Evolutionary conservation across 2,797 vertebrate genomes (phyloP), one percentile per base, ranked within the genome.

Genomic region (Anguilla anguilla): DNA sequence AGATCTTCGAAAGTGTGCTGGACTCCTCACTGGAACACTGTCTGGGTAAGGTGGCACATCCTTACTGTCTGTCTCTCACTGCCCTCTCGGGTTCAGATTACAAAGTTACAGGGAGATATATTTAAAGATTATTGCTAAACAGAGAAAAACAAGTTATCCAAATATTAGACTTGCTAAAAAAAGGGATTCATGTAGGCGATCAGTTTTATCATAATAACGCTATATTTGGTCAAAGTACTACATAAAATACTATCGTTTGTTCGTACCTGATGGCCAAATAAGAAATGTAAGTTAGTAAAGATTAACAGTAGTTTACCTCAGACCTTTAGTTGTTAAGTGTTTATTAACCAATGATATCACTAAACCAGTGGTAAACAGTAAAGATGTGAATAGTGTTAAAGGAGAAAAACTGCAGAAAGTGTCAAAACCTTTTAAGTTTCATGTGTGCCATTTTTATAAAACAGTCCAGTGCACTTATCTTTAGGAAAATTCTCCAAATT

Each of bases 1-100:
- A 94, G 69, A 90, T 93, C 88, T 89, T 95, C 89, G 92, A 94
- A 88, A 90, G 57, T 87, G 94, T 94, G 28, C 90, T 95, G 87
- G 92, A 49, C 86, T 92, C 92, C 67, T 90, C 94, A 85, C 79
- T 93, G 43, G 89, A 93, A 55, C 89, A 93, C 77, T 91, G 88
- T 83, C 88, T 92, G 86, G 94, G 93, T 95, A 91, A 87, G 93
- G 77, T 49, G 64, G 22, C 39, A 28, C 53, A 3, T 0, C 15
- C 13, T 59, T 57, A 39, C n/a, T 39, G 17, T 19, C 39, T 49
- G 6, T 35, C 17, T 31, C 53, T 39, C 28, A 3, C 64, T 72
- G 43, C 39, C 82, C 15, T 43, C 19, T 22, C 9, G 15, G 74
- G 39, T 79, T 39, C 13, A 22, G 74, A 35, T 7, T 72, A 2